A percentile compares a stretch with the other conserved stretches of the same genome.
Evolutionary conservation across 2,797 vertebrate species (phyloP).

Genomic region (Ciconia nigra): DNA sequence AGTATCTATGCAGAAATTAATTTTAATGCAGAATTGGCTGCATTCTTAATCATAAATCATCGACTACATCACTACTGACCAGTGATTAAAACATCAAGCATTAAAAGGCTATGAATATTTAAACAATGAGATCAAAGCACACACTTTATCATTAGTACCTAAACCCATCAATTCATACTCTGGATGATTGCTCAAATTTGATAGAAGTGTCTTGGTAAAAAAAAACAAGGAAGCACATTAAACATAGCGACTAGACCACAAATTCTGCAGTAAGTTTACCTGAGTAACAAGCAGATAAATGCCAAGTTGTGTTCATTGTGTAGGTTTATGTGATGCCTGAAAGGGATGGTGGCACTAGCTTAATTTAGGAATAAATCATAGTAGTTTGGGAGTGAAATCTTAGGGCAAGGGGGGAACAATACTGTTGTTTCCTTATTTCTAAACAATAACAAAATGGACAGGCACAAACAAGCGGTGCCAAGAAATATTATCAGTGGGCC

Average conservation of each 20-base stretch:
- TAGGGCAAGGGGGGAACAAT: fast-evolving
- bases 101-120: neutral
- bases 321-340: neutral
- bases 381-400: neutral
- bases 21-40: neutral
- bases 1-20: neutral
- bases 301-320: neutral
- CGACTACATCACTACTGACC: neutral
- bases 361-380: neutral
- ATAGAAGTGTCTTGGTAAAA: neutral
- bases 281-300: neutral
- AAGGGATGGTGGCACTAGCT: neutral
- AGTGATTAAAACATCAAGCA: neutral
- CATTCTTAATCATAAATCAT: neutral
- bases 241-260: neutral
- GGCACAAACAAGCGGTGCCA: neutral
- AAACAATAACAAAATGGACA: neutral
- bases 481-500: neutral
- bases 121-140: neutral
- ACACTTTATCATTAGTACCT: neutral
- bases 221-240: neutral
- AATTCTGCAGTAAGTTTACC: neutral
- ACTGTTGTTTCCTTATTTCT: neutral
- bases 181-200: neutral
- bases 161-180: neutral